These are phyloP conservation scores for Microctonus aethiopoides DNA, from an alignment of 2,888 invertebrate species.

Conservation along the genomic window DNA sequence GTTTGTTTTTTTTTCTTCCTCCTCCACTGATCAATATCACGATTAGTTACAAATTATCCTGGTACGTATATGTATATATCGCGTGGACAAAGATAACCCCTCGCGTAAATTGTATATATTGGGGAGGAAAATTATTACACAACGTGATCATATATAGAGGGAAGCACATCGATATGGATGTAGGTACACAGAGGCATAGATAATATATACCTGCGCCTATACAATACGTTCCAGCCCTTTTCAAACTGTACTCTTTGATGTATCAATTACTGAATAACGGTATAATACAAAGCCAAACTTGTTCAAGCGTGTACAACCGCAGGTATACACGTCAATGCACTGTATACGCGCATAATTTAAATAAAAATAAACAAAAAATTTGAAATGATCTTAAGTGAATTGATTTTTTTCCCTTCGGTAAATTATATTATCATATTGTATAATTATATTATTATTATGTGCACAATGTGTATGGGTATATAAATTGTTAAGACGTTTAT, in stretches of 20 bases:
- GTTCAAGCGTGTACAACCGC: background rate
- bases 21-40: conserved; percentile 10
- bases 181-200: background rate
- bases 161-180: background rate
- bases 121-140: background rate
- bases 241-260: conserved; percentile 41
- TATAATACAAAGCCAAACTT: conserved; percentile 13
- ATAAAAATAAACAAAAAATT: background rate
- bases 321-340: background rate
- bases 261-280: conserved; percentile 48
- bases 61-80: background rate
- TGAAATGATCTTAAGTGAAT: background rate
- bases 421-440: too few species aligned
- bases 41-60: conserved; percentile 10
- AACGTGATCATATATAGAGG: background rate
- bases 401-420: background rate
- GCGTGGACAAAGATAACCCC: background rate
- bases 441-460: too few species aligned
- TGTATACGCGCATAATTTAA: background rate
- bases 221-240: background rate
- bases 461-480: too few species aligned
- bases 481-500: background rate
- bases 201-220: background rate
- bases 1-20: background rate
- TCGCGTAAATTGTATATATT: conserved; percentile 1